Evolutionary conservation across 2,113 vertebrate species (phyloP), one percentile per base, ranked within the genome.

Genomic region (Calyptommatus sinebrachiatus): DNA sequence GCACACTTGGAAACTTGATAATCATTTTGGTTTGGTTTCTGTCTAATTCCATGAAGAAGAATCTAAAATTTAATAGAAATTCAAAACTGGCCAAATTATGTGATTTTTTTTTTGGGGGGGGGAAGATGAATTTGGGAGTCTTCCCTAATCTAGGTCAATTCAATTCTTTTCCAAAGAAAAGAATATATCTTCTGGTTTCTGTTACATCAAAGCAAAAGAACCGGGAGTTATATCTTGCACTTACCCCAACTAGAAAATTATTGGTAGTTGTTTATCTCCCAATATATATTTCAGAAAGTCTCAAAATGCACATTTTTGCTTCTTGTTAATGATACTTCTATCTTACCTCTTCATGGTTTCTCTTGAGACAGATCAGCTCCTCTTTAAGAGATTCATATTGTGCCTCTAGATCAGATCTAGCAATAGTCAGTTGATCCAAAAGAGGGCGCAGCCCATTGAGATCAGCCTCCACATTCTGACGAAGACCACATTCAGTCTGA

Each of bases 281-380:
- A 69, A 68, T 61, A 62, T 83, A 88, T 77, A 3, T 22, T 0
- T 5, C 2, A 6, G 46, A 67, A 76, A 29, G 45, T 69, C 67
- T n/a, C 7, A 2, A 75, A 71, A 50, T 11, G 14, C 60, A 41
- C 18, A 41, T 18, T 81, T 46, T 65, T 1, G 0, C 74, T 69
- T 60, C 18, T 31, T 77, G 24, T 1, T 66, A 12, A 68, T 65
- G 77, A 60, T 70, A n/a, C 41, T 77, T 80, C 65, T 66, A 16
- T 18, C 92, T 94, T 88, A 99, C 98, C 83, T 97, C 96, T 61
- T 97, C 97, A 0, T 99, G 98, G 91, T 97, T 98, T 94, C 95
- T 98, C 95, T 93, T 98, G 26, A 99, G 95, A 74, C 90, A 96
- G 80, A 98, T 91, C 73, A 99, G 83, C 88, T 99, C 98, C 90